phyloP scores from a whole-genome alignment of 2,888 invertebrate genomes.

The Mesodorylaimus sp. region DNA sequence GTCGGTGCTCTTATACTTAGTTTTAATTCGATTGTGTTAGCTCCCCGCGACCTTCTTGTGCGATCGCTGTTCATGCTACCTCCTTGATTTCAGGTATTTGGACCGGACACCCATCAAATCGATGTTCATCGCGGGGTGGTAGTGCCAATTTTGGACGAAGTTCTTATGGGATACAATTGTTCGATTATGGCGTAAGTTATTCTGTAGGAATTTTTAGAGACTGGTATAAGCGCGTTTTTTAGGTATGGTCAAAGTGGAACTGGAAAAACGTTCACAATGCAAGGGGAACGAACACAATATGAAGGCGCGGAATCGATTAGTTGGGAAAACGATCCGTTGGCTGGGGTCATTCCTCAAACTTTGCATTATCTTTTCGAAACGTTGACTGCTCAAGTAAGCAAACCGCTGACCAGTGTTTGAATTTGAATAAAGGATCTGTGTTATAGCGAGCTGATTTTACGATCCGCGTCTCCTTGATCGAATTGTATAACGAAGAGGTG shows the following conservation, averaged over 20 bases:
- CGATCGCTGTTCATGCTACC: neutral
- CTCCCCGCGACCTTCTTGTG: too few relatives aligned
- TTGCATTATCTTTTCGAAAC: constrained; percentile 75
- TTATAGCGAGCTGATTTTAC: constrained; percentile 50
- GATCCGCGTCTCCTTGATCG: constrained; percentile 75
- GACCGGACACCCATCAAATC: constrained; percentile 55
- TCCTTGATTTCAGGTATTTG: constrained; percentile 48
- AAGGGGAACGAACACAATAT: constrained; percentile 47
- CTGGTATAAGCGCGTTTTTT: constrained; percentile 7
- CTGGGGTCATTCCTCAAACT: constrained; percentile 79
- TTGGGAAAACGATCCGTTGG: constrained; percentile 46
- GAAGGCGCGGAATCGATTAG: neutral
- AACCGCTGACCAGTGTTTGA: neutral
- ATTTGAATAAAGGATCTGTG: neutral
- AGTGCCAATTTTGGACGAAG: constrained; percentile 69
- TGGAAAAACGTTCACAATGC: constrained; percentile 96
- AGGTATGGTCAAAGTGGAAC: constrained; percentile 43
- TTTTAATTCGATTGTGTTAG: too few relatives aligned
- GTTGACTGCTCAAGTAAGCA: constrained; percentile 50
- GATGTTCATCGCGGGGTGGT: constrained; percentile 75
- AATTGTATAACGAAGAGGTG: constrained; percentile 87
- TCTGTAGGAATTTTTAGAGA: neutral
- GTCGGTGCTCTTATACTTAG: constrained; percentile 7
- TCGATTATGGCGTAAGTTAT: constrained; percentile 85
- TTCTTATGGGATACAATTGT: constrained; percentile 82